Evolutionary conservation across 2,797 vertebrate genomes (phyloP).

Genomic region (Enteromius mattozi): DNA sequence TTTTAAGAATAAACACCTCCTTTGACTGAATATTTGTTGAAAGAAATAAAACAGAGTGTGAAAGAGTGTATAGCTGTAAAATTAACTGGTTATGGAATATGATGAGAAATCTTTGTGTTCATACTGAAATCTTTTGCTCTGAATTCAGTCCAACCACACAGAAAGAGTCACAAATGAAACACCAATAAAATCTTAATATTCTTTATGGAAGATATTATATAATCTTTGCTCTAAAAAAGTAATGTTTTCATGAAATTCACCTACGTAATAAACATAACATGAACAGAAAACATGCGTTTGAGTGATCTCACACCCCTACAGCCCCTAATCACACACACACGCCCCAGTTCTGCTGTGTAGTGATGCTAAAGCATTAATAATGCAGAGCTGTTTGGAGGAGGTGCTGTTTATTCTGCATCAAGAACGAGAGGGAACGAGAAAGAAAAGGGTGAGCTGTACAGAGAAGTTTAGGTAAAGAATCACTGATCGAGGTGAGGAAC

Average conservation of each 20-base stretch:
- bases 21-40: background rate
- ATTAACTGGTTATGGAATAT: background rate
- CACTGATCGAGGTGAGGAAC: slow-evolving; percentile 24
- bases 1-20: background rate
- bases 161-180: background rate
- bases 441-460: background rate
- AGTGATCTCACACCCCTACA: background rate
- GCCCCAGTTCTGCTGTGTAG: slow-evolving; percentile 70
- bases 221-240: background rate
- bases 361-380: slow-evolving; percentile 57
- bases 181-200: background rate
- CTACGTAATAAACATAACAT: background rate
- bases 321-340: slow-evolving; percentile 49
- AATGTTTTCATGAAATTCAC: background rate
- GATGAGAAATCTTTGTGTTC: background rate
- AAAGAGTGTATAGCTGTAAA: background rate
- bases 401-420: slow-evolving; percentile 45
- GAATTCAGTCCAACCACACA: background rate
- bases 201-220: background rate
- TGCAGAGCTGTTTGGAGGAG: slow-evolving; percentile 54
- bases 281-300: background rate
- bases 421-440: background rate
- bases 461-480: slow-evolving; percentile 33
- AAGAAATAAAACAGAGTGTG: background rate
- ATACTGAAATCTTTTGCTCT: background rate